These are phyloP conservation scores for Illadopsis cleaveri DNA, from an alignment of 2,113 vertebrate species.

Conservation along the genomic window DNA sequence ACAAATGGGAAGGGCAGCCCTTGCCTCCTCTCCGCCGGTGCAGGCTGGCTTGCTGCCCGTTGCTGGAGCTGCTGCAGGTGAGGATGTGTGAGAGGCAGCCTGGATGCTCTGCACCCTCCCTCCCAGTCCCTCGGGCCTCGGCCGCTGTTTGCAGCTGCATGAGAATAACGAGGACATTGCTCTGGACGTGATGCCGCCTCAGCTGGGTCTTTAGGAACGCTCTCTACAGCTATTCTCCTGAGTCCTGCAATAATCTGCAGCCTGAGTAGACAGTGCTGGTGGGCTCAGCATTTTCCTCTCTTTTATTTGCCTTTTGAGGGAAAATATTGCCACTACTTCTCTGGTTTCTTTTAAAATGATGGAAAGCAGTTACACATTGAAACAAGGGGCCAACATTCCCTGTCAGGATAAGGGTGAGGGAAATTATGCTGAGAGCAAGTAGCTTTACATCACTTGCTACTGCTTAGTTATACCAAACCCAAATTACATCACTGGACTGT, in stretches of 20 bases:
- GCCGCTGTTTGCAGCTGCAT: not conserved
- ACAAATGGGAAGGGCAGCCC: not conserved
- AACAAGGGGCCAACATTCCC: not conserved
- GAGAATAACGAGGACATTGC: not conserved
- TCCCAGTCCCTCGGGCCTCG: not conserved
- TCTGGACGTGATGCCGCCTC: not conserved
- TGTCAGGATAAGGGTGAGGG: not conserved
- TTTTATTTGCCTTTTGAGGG: not conserved
- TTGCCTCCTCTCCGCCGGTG: not conserved
- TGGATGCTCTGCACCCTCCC: not conserved
- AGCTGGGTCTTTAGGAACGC: not conserved
- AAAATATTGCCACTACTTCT: not conserved
- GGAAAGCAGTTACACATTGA: not conserved
- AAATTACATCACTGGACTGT: not conserved
- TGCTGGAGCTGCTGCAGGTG: not conserved
- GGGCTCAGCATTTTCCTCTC: not conserved
- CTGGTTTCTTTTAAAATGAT: not conserved
- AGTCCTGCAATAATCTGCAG: not conserved
- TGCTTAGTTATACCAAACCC: not conserved
- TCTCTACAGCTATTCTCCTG: not conserved
- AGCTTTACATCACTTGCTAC: not conserved
- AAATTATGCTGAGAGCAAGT: not conserved
- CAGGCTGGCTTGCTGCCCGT: not conserved
- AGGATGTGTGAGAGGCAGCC: not conserved
- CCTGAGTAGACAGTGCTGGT: not conserved